phyloP scores from a whole-genome alignment of 2,888 invertebrate genomes.

The Keiferia lycopersicella region DNA sequence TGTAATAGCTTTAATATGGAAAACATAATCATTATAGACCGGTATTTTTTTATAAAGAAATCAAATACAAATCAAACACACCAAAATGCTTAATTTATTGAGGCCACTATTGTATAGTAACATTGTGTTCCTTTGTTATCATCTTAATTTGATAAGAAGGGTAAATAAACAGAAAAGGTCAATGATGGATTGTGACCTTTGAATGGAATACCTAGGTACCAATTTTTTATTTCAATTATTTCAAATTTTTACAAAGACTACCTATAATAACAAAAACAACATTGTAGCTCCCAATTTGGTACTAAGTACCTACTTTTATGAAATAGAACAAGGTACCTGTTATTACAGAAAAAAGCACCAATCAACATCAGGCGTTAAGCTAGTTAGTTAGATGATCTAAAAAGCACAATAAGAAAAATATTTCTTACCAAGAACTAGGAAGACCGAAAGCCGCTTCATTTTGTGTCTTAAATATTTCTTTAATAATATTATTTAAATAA shows the following conservation, averaged over 20 bases:
- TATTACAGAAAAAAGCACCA: too few relatives aligned
- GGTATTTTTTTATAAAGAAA: not conserved
- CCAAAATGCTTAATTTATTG: not conserved
- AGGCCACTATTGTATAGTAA: not conserved
- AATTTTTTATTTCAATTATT: too few relatives aligned
- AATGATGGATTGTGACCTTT: not conserved
- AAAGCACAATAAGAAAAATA: too few relatives aligned
- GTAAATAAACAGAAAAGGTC: not conserved
- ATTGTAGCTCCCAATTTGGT: too few relatives aligned
- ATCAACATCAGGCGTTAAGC: too few relatives aligned
- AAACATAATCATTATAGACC: not conserved
- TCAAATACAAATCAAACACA: not conserved
- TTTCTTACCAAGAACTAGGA: slow-evolving; percentile 19
- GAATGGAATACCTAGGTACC: too few relatives aligned
- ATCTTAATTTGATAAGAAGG: not conserved
- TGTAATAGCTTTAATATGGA: slow-evolving; percentile 47
- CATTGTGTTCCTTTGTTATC: not conserved
- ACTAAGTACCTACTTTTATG: too few relatives aligned
- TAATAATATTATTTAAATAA: not conserved
- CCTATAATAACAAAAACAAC: too few relatives aligned
- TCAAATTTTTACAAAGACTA: too few relatives aligned
- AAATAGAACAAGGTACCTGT: too few relatives aligned
- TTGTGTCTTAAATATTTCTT: not conserved
- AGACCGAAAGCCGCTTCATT: slow-evolving; percentile 16
- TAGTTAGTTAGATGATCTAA: too few relatives aligned